These are phyloP conservation scores for Diceros bicornis DNA, from an alignment of 2,797 vertebrate genomes.

Conservation along the genomic window DNA sequence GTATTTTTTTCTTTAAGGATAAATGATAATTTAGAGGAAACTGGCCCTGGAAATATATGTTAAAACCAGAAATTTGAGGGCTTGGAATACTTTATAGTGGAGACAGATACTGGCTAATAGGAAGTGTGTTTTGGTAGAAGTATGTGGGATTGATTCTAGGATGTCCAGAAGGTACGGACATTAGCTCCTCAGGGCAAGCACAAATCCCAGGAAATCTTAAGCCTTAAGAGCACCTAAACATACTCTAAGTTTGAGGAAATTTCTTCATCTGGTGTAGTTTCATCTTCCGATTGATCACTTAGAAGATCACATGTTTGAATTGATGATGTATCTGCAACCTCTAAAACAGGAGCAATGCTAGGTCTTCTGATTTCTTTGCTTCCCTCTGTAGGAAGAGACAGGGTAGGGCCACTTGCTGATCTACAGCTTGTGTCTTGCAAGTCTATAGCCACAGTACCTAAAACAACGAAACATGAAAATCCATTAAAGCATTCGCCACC, in stretches of 20 bases:
- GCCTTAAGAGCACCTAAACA: slow-evolving; percentile 55
- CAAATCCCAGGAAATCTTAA: neutral
- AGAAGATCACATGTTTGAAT: slow-evolving; percentile 94
- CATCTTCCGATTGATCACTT: slow-evolving; percentile 95
- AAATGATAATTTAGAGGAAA: neutral
- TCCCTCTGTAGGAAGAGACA: slow-evolving; percentile 91
- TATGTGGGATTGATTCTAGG: neutral
- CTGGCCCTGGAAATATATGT: neutral
- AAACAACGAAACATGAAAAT: neutral
- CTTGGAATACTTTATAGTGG: neutral
- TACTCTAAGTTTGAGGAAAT: slow-evolving; percentile 90
- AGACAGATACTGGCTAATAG: neutral
- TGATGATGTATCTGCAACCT: slow-evolving; percentile 93
- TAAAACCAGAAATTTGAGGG: neutral
- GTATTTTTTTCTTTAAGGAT: neutral
- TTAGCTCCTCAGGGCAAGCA: neutral
- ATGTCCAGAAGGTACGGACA: neutral
- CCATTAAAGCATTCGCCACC: neutral
- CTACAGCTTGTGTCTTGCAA: slow-evolving; percentile 91
- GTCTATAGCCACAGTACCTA: slow-evolving; percentile 92
- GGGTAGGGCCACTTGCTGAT: slow-evolving; percentile 85
- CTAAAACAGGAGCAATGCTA: slow-evolving; percentile 94
- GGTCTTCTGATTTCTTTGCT: slow-evolving; percentile 90
- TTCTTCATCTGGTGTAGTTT: slow-evolving; percentile 92
- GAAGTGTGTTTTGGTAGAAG: neutral